Evolutionary conservation across 2,113 vertebrate genomes (phyloP), one percentile per base, ranked within the genome.

Genomic region (Blennius ocellaris): DNA sequence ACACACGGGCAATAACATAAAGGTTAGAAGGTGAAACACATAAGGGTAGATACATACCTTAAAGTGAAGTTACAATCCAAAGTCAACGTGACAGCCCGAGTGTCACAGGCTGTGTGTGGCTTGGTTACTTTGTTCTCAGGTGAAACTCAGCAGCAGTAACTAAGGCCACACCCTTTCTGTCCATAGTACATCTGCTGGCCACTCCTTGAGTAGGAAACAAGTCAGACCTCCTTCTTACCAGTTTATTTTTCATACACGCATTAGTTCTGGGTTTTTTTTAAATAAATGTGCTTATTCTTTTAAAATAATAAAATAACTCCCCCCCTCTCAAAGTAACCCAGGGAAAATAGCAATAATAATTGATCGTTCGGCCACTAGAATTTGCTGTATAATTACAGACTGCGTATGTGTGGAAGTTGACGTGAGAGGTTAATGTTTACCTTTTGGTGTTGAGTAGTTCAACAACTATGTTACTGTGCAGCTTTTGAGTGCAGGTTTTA

Each of bases 91-190:
- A 3, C 51, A 14, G 40, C 5, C 30, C 10, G 48, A 36, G n/a
- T 60, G 60, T 41, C 58, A 57, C 43, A 6, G 61, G 36, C 58
- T 69, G 57, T 49, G 57, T 49, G 50, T 36, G 49, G 56, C 37
- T 7, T 54, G 53, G 69, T 70, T 73, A 67, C 82, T 80, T 63
- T 61, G 59, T 9, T 73, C 72, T 90, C 83, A 63, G 78, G 82
- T 91, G 85, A 92, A 92, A 89, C 85, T 89, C 76, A 71, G 43
- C 60, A 86, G 84, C 60, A 57, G 65, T 75, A 66, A 55, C 50
- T 56, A 14, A n/a, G 43, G 80, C 81, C 82, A 88, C 92, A 81
- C 93, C 92, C 89, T 83, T 76, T 76, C 69, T 64, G 73, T 80
- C 67, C 85, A 87, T 63, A 89, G 86, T 82, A 3, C 75, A 82